Evolutionary conservation across 1,140 invertebrate genomes (phyloP).

Genomic region (Pseudomyrmex sp.): DNA sequence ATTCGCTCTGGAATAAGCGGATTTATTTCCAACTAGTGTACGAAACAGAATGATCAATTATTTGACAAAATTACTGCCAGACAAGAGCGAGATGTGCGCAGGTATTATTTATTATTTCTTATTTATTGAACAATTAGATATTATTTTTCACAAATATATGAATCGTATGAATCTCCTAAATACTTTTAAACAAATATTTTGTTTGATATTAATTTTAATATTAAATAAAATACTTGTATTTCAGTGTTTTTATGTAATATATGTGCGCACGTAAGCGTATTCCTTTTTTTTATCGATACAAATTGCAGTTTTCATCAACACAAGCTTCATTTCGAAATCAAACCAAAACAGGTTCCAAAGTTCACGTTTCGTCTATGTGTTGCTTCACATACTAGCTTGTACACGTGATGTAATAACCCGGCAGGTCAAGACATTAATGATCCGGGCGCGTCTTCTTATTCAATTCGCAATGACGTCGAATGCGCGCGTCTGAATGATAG

Average conservation of each 20-base stretch:
- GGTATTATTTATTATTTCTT: no score
- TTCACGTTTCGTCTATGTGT: conserved; percentile 30
- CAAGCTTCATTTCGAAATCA: conserved; percentile 7
- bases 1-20: not conserved
- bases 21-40: conserved; percentile 20
- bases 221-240: not conserved
- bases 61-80: no score
- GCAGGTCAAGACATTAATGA: conserved; percentile 55
- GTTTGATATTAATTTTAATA: no score
- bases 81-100: no score
- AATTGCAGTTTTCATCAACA: no score
- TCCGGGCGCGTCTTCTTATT: conserved; percentile 16
- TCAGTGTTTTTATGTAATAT: conserved; percentile 14
- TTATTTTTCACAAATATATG: no score
- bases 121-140: no score
- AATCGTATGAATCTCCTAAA: no score
- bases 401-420: conserved; percentile 36
- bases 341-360: conserved; percentile 43
- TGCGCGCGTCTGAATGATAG: not conserved
- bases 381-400: conserved; percentile 29
- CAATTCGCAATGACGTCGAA: conserved; percentile 46
- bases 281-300: no score
- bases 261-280: no score
- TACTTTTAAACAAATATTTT: no score
- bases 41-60: not conserved